phyloP scores from a whole-genome alignment of 2,797 vertebrate species.

The Labeo calbasu region DNA sequence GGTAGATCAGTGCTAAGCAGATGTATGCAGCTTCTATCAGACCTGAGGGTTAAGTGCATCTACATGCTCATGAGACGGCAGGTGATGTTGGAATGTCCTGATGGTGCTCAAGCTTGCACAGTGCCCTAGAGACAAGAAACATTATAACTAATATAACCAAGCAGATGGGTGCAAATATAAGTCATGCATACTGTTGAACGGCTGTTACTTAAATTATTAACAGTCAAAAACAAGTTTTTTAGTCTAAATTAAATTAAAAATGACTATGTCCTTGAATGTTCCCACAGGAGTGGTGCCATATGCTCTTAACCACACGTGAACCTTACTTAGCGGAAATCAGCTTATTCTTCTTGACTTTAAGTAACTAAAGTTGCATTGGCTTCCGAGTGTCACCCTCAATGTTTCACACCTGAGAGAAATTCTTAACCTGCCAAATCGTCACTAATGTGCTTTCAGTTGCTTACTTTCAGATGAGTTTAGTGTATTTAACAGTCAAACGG shows the following conservation, averaged over 20 bases:
- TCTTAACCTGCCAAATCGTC: conserved; percentile 73
- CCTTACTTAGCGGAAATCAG: conserved; percentile 34
- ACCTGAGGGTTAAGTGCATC: conserved; percentile 2
- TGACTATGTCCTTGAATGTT: conserved; percentile 10
- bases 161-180: conserved; percentile 16
- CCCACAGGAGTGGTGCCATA: neutral
- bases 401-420: conserved; percentile 74
- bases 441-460: conserved; percentile 51
- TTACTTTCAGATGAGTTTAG: conserved; percentile 66
- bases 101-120: conserved; percentile 38
- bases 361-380: conserved; percentile 14
- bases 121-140: conserved; percentile 36
- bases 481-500: conserved; percentile 43
- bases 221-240: neutral
- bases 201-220: neutral
- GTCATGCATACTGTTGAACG: neutral
- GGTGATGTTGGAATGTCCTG: conserved; percentile 47
- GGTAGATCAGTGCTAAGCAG: neutral
- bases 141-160: neutral
- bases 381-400: conserved; percentile 39
- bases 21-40: neutral
- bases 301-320: conserved; percentile 36
- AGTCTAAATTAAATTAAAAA: neutral
- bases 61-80: conserved; percentile 14
- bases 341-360: conserved; percentile 30